These are phyloP conservation scores for Ceyx cyanopectus DNA, from an alignment of 2,113 vertebrate genomes.

Conservation along the genomic window DNA sequence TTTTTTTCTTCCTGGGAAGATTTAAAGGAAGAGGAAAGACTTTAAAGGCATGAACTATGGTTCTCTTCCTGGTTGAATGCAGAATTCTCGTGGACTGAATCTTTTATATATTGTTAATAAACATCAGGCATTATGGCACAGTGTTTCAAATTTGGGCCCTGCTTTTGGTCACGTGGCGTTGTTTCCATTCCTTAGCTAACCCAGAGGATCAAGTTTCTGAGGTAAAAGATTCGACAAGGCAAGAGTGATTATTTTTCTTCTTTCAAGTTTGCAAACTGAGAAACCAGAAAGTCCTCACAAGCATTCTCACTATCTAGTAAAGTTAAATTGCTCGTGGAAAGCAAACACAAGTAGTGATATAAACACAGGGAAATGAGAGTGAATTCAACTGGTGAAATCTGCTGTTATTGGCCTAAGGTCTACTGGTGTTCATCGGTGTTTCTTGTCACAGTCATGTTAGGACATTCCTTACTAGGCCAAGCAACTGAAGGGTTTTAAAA, in stretches of 20 bases:
- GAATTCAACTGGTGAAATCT: neutral
- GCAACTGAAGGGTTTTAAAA: neutral
- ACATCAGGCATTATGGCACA: neutral
- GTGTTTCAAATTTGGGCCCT: neutral
- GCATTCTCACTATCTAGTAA: neutral
- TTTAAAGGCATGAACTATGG: neutral
- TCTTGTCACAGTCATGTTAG: neutral
- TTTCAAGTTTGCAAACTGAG: neutral
- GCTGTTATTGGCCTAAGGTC: neutral
- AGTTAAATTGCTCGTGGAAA: neutral
- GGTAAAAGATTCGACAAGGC: constrained; percentile 5
- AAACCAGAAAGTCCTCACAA: neutral
- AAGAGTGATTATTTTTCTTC: constrained; percentile 29
- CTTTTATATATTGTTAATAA: neutral
- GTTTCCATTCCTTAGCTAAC: constrained; percentile 33
- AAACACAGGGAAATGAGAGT: neutral
- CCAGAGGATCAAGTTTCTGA: neutral
- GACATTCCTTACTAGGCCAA: neutral
- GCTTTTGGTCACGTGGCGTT: rapidly evolving
- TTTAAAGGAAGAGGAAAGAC: neutral
- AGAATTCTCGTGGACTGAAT: neutral
- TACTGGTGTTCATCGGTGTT: neutral
- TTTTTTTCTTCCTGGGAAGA: neutral
- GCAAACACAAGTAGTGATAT: neutral
- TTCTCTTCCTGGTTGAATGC: neutral